Conservation (phyloP, 2,797 vertebrate species). For the Crenuchus spilurus region DNA sequence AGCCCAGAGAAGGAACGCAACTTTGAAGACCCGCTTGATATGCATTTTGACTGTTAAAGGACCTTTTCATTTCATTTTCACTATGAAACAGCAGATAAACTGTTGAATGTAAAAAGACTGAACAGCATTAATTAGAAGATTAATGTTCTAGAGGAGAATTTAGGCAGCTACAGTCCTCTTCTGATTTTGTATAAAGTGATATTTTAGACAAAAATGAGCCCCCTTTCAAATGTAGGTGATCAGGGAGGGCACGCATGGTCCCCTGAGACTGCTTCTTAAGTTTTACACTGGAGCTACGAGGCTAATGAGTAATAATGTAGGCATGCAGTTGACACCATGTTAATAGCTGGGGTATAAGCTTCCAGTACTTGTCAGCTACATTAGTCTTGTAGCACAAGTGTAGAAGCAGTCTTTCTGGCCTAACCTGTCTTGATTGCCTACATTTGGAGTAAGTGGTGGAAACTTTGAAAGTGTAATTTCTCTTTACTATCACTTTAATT, state of each 20-base stretch:
- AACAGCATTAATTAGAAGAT: too few species aligned
- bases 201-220: not conserved
- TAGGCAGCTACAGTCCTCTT: conserved; percentile 91
- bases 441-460: too few species aligned
- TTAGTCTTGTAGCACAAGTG: not conserved
- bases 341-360: not conserved
- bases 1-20: conserved; percentile 91
- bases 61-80: too few species aligned
- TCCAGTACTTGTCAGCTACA: not conserved
- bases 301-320: not conserved
- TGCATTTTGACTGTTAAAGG: conserved; percentile 95
- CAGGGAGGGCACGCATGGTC: not conserved
- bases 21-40: conserved; percentile 94
- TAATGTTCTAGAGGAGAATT: conserved; percentile 41
- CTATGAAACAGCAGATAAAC: too few species aligned
- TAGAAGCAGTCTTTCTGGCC: too few species aligned
- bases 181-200: conserved; percentile 62
- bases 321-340: not conserved
- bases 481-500: not conserved
- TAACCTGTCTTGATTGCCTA: too few species aligned
- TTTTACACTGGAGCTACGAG: not conserved
- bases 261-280: not conserved
- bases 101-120: too few species aligned
- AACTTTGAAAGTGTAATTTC: too few species aligned
- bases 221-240: not conserved